These are phyloP conservation scores for Euborellia annulipes DNA, from an alignment of 1,140 invertebrate species.

Conservation along the genomic window DNA sequence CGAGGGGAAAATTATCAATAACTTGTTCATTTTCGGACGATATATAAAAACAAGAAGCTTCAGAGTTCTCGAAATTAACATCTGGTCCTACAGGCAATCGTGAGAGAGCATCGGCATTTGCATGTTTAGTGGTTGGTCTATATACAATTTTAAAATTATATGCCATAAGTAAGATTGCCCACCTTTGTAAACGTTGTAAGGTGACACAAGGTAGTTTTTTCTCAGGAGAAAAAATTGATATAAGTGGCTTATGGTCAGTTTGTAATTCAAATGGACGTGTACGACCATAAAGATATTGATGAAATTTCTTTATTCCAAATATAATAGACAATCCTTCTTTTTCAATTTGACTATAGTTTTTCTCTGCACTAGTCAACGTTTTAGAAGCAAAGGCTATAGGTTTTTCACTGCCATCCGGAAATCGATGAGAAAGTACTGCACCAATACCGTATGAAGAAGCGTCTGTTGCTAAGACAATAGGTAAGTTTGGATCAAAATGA, in stretches of 20 bases:
- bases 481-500: conserved; percentile 25
- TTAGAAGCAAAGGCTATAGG: conserved; percentile 30
- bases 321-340: conserved; percentile 36
- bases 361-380: conserved; percentile 25
- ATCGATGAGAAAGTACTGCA: conserved; percentile 14
- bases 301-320: conserved; percentile 34
- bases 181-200: conserved; percentile 22
- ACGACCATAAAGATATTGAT: conserved; percentile 33
- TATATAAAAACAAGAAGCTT: conserved; percentile 5
- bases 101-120: conserved; percentile 20
- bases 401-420: conserved; percentile 19
- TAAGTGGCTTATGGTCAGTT: conserved; percentile 33
- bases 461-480: conserved; percentile 27
- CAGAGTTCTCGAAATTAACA: background rate
- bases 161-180: conserved; percentile 21
- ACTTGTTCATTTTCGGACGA: no score
- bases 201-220: conserved; percentile 18
- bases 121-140: conserved; percentile 16
- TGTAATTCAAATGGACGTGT: conserved; percentile 29
- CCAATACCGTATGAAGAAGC: conserved; percentile 19
- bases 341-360: conserved; percentile 33
- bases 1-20: background rate
- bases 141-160: conserved; percentile 24
- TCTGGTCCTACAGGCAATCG: conserved; percentile 10
- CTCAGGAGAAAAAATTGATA: conserved; percentile 25